Conservation (phyloP, 1,140 invertebrate species). For the Zaprionus ghesquierei region DNA sequence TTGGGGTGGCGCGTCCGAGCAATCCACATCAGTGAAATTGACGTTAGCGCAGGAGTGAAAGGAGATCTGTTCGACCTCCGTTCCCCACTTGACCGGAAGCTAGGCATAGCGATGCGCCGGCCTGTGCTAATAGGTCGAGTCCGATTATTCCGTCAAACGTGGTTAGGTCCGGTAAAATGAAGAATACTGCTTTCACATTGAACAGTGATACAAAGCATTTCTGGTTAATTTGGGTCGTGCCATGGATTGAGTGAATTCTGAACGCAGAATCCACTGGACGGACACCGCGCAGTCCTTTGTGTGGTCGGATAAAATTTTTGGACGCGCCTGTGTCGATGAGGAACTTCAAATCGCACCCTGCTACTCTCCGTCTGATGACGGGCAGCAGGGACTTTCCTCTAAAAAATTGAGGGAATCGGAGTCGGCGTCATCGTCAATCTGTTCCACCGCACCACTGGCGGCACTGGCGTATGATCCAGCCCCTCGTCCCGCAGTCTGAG, state of each 20-base stretch:
- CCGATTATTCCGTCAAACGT: constrained; percentile 23
- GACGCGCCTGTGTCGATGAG: constrained; percentile 17
- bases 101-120: neutral
- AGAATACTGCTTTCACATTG: constrained; percentile 8
- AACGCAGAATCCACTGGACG: neutral
- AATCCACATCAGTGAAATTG: neutral
- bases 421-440: too few relatives aligned
- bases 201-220: constrained; percentile 21
- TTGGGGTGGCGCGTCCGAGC: neutral
- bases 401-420: too few relatives aligned
- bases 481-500: too few relatives aligned
- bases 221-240: too few relatives aligned
- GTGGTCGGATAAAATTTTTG: constrained; percentile 21
- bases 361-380: too few relatives aligned
- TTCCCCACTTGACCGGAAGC: neutral
- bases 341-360: too few relatives aligned
- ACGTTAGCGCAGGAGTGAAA: too few relatives aligned
- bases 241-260: constrained; percentile 4
- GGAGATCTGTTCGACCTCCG: neutral
- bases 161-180: constrained; percentile 10
- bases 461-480: too few relatives aligned
- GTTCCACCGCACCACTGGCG: too few relatives aligned
- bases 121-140: neutral
- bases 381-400: too few relatives aligned
- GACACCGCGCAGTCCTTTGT: neutral